Conservation (phyloP, 2,888 invertebrate species). For the Megaustenia siamemsis region DNA sequence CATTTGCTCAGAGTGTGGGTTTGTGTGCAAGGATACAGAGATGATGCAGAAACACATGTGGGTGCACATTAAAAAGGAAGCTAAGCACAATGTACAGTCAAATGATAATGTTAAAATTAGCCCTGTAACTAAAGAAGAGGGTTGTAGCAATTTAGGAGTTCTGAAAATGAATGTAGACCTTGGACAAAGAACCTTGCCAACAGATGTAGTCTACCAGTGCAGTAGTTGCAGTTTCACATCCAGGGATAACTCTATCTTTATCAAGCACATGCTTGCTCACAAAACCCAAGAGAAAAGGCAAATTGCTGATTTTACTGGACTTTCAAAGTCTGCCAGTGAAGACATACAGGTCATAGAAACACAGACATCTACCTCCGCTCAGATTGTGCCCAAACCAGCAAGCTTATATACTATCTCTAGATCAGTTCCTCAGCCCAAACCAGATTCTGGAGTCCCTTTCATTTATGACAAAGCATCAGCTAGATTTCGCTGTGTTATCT, state of each 20-base stretch:
- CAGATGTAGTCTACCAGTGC: slow-evolving; percentile 66
- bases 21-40: slow-evolving; percentile 68
- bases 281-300: slow-evolving; percentile 57
- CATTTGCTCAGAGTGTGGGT: slow-evolving; percentile 78
- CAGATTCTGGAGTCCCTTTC: slow-evolving; percentile 58
- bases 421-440: slow-evolving; percentile 14
- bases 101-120: slow-evolving; percentile 26
- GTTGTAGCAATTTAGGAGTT: slow-evolving; percentile 34
- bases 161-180: slow-evolving; percentile 44
- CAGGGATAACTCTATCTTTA: slow-evolving; percentile 70
- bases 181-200: slow-evolving; percentile 55
- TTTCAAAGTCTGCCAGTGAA: not conserved
- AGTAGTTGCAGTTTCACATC: slow-evolving; percentile 72
- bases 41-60: slow-evolving; percentile 74
- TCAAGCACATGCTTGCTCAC: slow-evolving; percentile 72
- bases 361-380: not conserved
- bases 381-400: not conserved
- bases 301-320: slow-evolving; percentile 38
- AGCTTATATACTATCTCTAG: not conserved
- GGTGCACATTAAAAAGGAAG: slow-evolving; percentile 64
- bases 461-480: slow-evolving; percentile 69
- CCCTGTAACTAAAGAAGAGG: slow-evolving; percentile 15
- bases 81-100: not conserved
- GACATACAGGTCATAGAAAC: not conserved
- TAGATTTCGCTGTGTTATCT: slow-evolving; percentile 75